These are phyloP conservation scores for Amyelois transitella DNA, from an alignment of 1,140 invertebrate genomes.

Conservation along the genomic window DNA sequence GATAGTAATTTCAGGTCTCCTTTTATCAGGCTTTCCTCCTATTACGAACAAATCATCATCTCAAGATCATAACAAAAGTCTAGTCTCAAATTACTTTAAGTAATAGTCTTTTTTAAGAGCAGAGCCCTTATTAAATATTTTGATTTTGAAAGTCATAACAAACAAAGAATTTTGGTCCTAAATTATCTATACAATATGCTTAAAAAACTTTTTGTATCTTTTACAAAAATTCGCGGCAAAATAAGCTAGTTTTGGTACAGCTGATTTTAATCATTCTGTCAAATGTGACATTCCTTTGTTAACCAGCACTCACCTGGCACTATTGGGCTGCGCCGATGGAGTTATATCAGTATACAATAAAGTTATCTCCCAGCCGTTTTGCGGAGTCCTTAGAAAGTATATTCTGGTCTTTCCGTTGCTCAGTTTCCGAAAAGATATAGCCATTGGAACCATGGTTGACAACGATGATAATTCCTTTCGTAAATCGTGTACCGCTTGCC, in stretches of 20 bases:
- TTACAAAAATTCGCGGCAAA: too few species aligned
- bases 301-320: conserved; percentile 42
- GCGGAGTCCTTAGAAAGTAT: conserved; percentile 91
- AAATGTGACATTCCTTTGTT: background rate
- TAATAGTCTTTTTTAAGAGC: too few species aligned
- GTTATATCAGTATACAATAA: conserved; percentile 89
- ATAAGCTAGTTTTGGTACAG: background rate
- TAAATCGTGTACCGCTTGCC: conserved; percentile 87
- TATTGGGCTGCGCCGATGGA: conserved; percentile 37
- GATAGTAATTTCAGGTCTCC: too few species aligned
- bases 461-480: conserved; percentile 84
- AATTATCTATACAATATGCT: too few species aligned
- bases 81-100: too few species aligned
- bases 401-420: conserved; percentile 86
- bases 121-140: too few species aligned
- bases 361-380: conserved; percentile 91
- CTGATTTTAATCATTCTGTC: background rate
- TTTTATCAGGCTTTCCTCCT: too few species aligned
- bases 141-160: too few species aligned
- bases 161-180: too few species aligned
- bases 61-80: too few species aligned
- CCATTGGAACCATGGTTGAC: conserved; percentile 85
- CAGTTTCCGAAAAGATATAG: conserved; percentile 85
- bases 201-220: too few species aligned
- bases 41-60: too few species aligned